Evolutionary conservation across 2,113 vertebrate genomes (phyloP), one percentile per base, ranked within the genome.

Genomic region (Acrocephalus kingi): DNA sequence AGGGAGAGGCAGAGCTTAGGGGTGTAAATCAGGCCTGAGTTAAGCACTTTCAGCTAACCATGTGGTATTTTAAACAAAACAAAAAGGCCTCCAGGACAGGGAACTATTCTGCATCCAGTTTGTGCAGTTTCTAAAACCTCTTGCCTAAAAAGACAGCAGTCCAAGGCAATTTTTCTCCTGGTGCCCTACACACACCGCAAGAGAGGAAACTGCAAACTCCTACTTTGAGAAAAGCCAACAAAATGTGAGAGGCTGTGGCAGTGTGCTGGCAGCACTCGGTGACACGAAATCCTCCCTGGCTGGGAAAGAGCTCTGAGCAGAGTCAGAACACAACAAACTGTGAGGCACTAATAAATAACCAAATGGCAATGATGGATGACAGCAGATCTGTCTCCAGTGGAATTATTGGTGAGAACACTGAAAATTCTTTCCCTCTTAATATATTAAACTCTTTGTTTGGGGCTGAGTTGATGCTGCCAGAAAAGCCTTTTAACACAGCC

Each of bases 361-460:
- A 43, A 76, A 59, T 2, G 13, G 61, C 90, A 95, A 25, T 62
- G 92, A 94, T 1, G 55, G 83, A 95, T 84, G 90, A 75, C 2
- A 41, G 87, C 76, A 80, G 64, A 72, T 71, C 55, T 90, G 73
- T 84, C 94, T 81, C 85, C 76, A 94, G 28, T 37, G 55, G 68
- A 87, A 81, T 83, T 74, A 86, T 2, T 82, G 76, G 76, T 69
- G 76, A 84, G 93, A 93, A 91, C 33, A 93, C 61, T 71, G 90
- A 93, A 79, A 96, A 93, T 92, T 94, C 64, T 75, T 95, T 88
- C 76, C 84, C 46, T 74, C 56, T 93, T 87, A 84, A 81, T 84
- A 46, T 64, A 83, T 82, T 52, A 72, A 88, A 48, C 15, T 71
- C 58, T 75, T 78, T 80, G 39, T 94, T 71, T 95, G 72, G 69